Conservation (phyloP, 1,140 invertebrate genomes). For the Eriocheir sinensis region DNA sequence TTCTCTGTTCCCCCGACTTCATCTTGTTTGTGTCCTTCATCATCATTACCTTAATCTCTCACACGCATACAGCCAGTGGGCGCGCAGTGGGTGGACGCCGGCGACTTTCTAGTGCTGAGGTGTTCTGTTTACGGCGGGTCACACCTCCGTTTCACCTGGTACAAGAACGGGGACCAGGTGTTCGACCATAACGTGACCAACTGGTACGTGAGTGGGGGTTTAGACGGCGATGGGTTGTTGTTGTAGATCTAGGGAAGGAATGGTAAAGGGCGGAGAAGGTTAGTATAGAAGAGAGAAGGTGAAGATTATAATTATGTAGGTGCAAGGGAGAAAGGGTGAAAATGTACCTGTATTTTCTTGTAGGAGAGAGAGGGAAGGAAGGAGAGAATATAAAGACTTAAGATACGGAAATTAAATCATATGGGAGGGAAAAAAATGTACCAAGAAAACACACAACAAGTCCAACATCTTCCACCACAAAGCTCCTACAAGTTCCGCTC, state of each 20-base stretch:
- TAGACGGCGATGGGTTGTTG: neutral
- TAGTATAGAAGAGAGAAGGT: neutral
- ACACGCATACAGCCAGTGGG: conserved; percentile 58
- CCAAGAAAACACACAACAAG: neutral
- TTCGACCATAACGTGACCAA: conserved; percentile 25
- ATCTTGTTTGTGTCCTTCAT: too few species aligned
- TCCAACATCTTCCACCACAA: neutral
- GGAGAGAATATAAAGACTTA: neutral
- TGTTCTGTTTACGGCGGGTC: conserved; percentile 58
- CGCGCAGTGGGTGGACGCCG: conserved; percentile 2
- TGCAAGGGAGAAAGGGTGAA: neutral
- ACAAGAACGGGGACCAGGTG: conserved; percentile 33
- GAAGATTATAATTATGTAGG: neutral
- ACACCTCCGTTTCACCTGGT: conserved; percentile 36
- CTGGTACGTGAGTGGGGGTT: neutral
- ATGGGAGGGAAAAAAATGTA: neutral
- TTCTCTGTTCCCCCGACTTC: too few species aligned
- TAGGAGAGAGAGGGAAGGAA: neutral
- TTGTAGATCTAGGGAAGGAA: neutral
- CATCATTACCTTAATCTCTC: too few species aligned
- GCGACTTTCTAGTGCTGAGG: neutral
- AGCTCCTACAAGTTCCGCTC: conserved; percentile 19
- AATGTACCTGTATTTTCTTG: too few species aligned
- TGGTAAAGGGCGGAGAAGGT: neutral
- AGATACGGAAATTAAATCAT: neutral